Conservation (phyloP, 2,888 invertebrate genomes). For the Steinernema hermaphroditum region DNA sequence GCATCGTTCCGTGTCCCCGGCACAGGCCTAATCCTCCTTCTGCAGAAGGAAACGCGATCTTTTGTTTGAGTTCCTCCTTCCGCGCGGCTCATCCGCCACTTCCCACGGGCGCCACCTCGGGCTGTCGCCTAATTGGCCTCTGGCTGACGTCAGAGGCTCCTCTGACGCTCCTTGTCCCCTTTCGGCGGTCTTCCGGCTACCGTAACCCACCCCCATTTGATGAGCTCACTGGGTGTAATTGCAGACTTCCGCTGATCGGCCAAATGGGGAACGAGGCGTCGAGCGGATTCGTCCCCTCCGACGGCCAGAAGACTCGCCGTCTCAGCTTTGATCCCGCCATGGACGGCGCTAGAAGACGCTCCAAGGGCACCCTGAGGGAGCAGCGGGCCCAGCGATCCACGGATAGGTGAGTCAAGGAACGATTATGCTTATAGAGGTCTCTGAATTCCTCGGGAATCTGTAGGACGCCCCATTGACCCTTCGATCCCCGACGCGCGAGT, state of each 20-base stretch:
- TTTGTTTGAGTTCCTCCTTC: constrained; percentile 1
- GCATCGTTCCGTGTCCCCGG: background rate
- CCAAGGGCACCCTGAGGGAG: background rate
- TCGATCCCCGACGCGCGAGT: no score
- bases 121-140: background rate
- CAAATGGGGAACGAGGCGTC: constrained; percentile 26
- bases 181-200: background rate
- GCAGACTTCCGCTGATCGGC: background rate
- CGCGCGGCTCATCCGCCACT: background rate
- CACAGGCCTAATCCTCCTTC: constrained; percentile 1
- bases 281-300: background rate
- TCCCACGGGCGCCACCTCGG: constrained; percentile 10
- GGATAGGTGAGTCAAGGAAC: background rate
- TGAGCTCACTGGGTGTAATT: background rate
- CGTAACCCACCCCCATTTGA: background rate
- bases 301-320: constrained; percentile 6
- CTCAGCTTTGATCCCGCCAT: constrained; percentile 2
- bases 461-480: no score
- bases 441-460: no score
- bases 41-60: constrained; percentile 16
- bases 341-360: background rate
- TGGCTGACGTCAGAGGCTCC: no score
- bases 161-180: no score
- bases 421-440: no score
- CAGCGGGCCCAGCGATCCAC: constrained; percentile 10